Conservation (phyloP, 2,113 vertebrate species). For the Serilophus lunatus region DNA sequence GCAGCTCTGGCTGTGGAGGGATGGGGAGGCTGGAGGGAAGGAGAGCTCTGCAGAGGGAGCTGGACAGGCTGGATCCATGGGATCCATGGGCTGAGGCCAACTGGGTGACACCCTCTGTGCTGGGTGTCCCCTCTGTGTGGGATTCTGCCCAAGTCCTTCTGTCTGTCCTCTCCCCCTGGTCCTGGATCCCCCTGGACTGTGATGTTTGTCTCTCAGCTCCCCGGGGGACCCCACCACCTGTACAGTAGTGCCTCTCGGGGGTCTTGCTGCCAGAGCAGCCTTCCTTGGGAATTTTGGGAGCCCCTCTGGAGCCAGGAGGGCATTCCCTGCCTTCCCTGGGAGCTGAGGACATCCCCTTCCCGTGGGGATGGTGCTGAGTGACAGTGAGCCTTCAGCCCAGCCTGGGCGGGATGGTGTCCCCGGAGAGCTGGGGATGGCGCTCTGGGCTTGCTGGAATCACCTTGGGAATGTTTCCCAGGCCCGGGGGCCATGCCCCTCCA, state of each 20-base stretch:
- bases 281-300: too few relatives aligned
- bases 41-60: not conserved
- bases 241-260: too few relatives aligned
- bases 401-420: too few relatives aligned
- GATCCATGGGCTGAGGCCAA: not conserved
- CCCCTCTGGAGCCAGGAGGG: not conserved
- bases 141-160: not conserved
- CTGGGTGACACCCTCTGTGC: too few relatives aligned
- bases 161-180: not conserved
- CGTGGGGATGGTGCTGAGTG: not conserved
- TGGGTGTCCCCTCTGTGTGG: too few relatives aligned
- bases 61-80: not conserved
- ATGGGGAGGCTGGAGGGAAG: not conserved
- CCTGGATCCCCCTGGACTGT: rapidly evolving
- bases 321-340: not conserved
- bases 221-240: too few relatives aligned
- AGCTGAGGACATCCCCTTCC: not conserved
- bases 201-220: not conserved
- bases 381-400: not conserved
- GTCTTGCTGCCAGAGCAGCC: not conserved
- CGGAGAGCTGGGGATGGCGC: not conserved
- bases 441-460: rapidly evolving
- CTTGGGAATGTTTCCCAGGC: not conserved
- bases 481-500: rapidly evolving
- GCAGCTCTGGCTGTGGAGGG: not conserved